Base-by-base conservation (phyloP, 2,888 invertebrate genomes). In the Drosophila mettleri region DNA sequence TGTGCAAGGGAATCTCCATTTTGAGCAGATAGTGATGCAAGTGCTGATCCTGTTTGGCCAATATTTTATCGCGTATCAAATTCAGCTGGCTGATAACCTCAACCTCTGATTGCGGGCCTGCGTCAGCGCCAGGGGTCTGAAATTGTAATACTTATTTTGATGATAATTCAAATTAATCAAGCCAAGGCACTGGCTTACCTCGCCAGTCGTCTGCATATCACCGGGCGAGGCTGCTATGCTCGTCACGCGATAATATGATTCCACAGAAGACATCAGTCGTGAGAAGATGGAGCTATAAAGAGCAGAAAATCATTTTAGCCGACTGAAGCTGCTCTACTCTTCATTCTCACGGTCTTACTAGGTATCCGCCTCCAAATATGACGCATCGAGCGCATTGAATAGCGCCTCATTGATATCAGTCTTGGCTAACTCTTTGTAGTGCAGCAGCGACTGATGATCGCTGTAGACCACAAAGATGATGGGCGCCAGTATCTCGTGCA, bases 401-500 rank as follows among this genome's bases (percentile, higher is more conserved):
- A 97, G 93, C 14, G 94, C 93, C 20, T 94, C 94, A 89, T 80
- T 78, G 18, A 93, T 90, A 36, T 88, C 80, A 16, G 78, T 72
- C 52, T 83, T 77, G 16, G 92, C 89, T 16, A 92, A 93, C 86
- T 95, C 95, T 58, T 91, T 92, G 52, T 94, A 94, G 88, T 95
- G 95, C 52, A 94, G 91, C 80, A 94, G 93, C 5, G 95, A 94
- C 88, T 95, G 94, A 75, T 96, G 95, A 90, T 97, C 97, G 71
- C 94, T 94, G 85, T 95, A 95, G 22, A 97, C 92, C 12, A 97
- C 96, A 89, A 95, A 96, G 29, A 97, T 93, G 51, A 97, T 91
- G 0, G 97, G 97, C 1, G 97, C 97, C 53, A 97, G 92, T 51
- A 97, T 94, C 91, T 97, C 97, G 92, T 97, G 97, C 97, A 97